Conservation (phyloP, 2,113 vertebrate genomes). For the Xenopus borealis region DNA sequence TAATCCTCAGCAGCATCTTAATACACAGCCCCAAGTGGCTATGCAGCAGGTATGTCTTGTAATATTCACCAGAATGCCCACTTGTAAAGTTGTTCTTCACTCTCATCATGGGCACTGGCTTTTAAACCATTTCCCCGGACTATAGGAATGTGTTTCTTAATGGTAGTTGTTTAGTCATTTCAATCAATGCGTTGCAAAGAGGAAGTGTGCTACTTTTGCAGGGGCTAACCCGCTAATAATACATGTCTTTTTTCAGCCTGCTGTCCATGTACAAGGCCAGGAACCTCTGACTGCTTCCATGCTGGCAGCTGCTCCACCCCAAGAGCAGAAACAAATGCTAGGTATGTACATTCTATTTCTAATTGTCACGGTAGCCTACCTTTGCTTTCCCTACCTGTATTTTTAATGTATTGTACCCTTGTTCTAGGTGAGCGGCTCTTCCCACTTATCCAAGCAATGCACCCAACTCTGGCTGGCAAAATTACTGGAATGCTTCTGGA, state of each 20-base stretch:
- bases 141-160: too few relatives aligned
- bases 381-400: neutral
- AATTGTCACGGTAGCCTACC: neutral
- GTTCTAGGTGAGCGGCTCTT: constrained; percentile 90
- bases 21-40: constrained; percentile 85
- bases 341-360: constrained; percentile 63
- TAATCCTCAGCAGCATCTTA: constrained; percentile 94
- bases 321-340: constrained; percentile 99
- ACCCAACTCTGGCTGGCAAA: constrained; percentile 94
- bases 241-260: constrained; percentile 78
- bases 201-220: too few relatives aligned
- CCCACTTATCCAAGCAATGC: constrained; percentile 97
- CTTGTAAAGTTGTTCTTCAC: too few relatives aligned
- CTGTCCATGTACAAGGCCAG: constrained; percentile 98
- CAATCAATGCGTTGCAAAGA: too few relatives aligned
- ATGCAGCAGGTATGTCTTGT: constrained; percentile 86
- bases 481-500: constrained; percentile 98
- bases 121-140: too few relatives aligned
- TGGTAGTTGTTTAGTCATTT: too few relatives aligned
- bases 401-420: neutral
- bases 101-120: too few relatives aligned
- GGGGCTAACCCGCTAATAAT: too few relatives aligned
- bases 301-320: constrained; percentile 94
- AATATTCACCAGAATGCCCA: neutral
- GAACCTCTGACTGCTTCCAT: constrained; percentile 98